Conservation (phyloP, 2,113 vertebrate genomes). For the Nestor notabilis region DNA sequence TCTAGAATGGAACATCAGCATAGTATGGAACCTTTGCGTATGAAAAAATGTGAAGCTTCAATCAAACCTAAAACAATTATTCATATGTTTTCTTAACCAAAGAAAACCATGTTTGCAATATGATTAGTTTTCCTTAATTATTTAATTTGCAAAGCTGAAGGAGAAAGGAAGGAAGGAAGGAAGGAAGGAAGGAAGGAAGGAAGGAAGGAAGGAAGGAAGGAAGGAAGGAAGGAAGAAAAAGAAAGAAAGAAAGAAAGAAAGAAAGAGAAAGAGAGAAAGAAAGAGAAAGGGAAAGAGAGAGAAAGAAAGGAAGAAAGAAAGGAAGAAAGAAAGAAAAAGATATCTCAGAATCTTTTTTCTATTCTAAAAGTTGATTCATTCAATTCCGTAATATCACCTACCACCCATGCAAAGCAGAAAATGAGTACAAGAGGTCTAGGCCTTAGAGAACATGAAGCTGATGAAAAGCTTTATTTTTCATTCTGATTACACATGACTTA, state of each 20-base stretch:
- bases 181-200: neutral
- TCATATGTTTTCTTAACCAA: neutral
- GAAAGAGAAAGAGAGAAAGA: neutral
- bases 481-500: neutral
- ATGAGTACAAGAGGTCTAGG: neutral
- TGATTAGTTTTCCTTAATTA: neutral
- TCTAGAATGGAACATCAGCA: neutral
- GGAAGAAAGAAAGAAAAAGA: neutral
- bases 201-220: no score
- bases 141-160: neutral
- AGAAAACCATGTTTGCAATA: neutral
- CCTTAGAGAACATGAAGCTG: neutral
- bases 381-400: neutral
- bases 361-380: neutral
- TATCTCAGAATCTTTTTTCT: neutral
- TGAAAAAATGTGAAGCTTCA: neutral
- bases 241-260: neutral
- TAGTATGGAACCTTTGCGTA: neutral
- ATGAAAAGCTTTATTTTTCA: neutral
- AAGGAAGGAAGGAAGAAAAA: neutral
- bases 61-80: neutral
- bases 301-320: neutral
- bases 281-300: neutral
- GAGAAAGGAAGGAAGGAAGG: neutral
- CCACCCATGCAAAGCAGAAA: neutral